phyloP scores from a whole-genome alignment of 2,888 invertebrate genomes.

The Cheilosia variabilis region DNA sequence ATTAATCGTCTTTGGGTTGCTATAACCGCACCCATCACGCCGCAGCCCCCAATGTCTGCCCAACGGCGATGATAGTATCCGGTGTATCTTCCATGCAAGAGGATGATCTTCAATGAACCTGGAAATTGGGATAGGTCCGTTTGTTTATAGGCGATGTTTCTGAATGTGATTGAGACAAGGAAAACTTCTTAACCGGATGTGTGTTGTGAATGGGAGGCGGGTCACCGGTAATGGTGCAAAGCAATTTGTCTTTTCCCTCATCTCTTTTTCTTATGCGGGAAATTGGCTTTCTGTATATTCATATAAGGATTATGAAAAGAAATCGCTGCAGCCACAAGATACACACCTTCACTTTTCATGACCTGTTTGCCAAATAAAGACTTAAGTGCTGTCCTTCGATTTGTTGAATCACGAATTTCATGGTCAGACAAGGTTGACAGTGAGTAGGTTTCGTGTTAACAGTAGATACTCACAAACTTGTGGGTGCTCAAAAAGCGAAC shows the following conservation, averaged over 20 bases:
- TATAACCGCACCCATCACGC: slow-evolving; percentile 44
- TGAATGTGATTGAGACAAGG: slow-evolving; percentile 60
- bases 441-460: neutral
- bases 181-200: slow-evolving; percentile 73
- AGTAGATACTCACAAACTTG: neutral
- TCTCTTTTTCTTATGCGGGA: neutral
- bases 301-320: neutral
- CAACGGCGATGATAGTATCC: slow-evolving; percentile 53
- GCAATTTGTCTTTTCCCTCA: slow-evolving; percentile 44
- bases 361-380: slow-evolving; percentile 17
- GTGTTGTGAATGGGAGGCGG: slow-evolving; percentile 58
- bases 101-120: slow-evolving; percentile 66
- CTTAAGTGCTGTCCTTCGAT: slow-evolving; percentile 31
- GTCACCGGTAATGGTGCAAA: slow-evolving; percentile 16
- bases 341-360: slow-evolving; percentile 47
- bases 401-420: slow-evolving; percentile 29
- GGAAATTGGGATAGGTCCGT: slow-evolving; percentile 71
- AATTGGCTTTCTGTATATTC: neutral
- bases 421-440: slow-evolving; percentile 42
- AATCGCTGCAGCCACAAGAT: slow-evolving; percentile 6
- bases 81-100: slow-evolving; percentile 28
- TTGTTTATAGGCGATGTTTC: slow-evolving; percentile 54
- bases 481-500: neutral
- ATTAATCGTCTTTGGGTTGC: slow-evolving; percentile 45
- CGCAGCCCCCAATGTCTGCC: slow-evolving; percentile 28